Evolutionary conservation across 2,113 vertebrate species (phyloP).

Genomic region (Corvus cornix): DNA sequence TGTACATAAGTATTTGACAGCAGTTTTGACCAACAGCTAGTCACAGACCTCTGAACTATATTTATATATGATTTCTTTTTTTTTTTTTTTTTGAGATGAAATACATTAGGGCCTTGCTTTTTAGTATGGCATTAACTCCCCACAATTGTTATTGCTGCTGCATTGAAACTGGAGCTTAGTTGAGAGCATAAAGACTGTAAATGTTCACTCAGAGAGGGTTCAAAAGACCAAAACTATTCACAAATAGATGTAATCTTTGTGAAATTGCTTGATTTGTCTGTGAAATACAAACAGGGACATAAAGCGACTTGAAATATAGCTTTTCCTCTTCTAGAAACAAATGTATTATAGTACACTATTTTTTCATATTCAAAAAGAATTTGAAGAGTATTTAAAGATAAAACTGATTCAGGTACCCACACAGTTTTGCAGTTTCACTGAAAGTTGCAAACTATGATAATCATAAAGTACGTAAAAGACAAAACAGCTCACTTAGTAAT

Average conservation of each 20-base stretch:
- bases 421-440: not conserved
- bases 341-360: not conserved
- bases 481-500: not conserved
- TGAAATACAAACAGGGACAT: not conserved
- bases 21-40: not conserved
- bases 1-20: not conserved
- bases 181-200: not conserved
- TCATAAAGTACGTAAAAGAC: not conserved
- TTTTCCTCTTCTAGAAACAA: not conserved
- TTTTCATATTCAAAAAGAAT: not conserved
- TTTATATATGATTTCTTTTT: not conserved
- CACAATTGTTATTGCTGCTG: not conserved
- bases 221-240: not conserved
- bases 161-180: not conserved
- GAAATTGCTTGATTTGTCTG: not conserved
- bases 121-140: not conserved
- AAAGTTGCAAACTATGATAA: not conserved
- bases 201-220: not conserved
- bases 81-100: not conserved
- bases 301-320: not conserved
- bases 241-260: not conserved
- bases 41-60: not conserved
- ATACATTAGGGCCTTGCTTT: not conserved
- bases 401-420: not conserved
- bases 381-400: not conserved